Base-by-base conservation (phyloP, 2,797 vertebrate species). In the Argya squamiceps region DNA sequence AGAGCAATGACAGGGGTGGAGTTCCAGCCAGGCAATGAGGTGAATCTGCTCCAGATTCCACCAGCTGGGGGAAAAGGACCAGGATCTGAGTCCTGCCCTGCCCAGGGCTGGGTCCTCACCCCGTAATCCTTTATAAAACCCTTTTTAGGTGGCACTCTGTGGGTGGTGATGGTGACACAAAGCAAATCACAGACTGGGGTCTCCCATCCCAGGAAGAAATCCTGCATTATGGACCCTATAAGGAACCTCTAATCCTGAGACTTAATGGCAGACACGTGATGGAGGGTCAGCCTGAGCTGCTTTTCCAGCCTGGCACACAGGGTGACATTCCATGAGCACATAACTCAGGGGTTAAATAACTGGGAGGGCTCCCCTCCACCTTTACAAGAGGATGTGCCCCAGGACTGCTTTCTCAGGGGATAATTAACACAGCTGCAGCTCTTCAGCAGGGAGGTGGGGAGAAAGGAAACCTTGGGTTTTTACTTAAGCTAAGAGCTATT, bases 81-180 rank as follows among this genome's bases (percentile, higher is more conserved):
- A 26, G 22, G 46, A 12, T 39, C 19, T 50, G 60, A 83, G n/a
- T n/a, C 32, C 39, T 34, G 44, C 39, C 5, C 4, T n/a, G 37
- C 10, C 26, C 47, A 34, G 26, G 0, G 0, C n/a, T 43, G 75
- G 4, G 12, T 41, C 34, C 47, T 62, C 23, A 46, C 30, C 43
- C 18, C 39, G 1, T 11, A 44, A 6, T 15, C 9, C 1, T 58
- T 27, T 20, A 2, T 7, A 50, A 60, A n/a, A 9, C 17, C 52
- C 27, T 39, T 34, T 55, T 23, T 4, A 49, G 62, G 41, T 18
- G n/a, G 21, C 50, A 30, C 7, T 13, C 52, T 43, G 16, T 9
- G 6, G n/a, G 36, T 0, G 3, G 32, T 22, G 41, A 10, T 32
- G 29, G 32, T 52, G 29, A 47, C 34, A 10, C 0, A 0, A 2